phyloP scores from a whole-genome alignment of 2,797 vertebrate genomes.

The Nyctalus aviator region DNA sequence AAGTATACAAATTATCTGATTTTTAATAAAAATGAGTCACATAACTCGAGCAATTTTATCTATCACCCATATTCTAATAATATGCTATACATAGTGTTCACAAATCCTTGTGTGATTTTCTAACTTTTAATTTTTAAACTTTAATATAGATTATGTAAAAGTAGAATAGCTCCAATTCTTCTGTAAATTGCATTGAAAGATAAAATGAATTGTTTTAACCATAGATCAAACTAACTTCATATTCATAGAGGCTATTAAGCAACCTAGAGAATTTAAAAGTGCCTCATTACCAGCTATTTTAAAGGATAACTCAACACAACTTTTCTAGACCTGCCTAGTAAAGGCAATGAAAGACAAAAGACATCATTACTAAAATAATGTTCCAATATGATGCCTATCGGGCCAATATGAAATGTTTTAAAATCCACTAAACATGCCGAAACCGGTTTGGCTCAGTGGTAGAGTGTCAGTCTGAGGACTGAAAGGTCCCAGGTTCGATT shows the following conservation, averaged over 20 bases:
- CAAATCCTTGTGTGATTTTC: constrained; percentile 38
- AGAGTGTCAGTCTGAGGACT: too few relatives aligned
- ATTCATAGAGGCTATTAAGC: neutral
- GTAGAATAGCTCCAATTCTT: neutral
- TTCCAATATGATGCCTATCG: neutral
- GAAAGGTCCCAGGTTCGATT: too few relatives aligned
- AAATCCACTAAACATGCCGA: neutral
- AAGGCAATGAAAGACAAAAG: neutral
- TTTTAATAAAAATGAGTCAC: constrained; percentile 24
- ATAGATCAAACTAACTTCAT: constrained; percentile 12
- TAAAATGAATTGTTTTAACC: constrained; percentile 28
- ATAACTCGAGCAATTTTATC: constrained; percentile 47
- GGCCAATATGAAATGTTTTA: constrained; percentile 15
- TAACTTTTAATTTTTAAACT: constrained; percentile 48
- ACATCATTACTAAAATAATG: constrained; percentile 11
- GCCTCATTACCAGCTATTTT: neutral
- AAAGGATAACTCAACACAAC: constrained; percentile 32
- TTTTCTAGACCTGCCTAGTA: neutral
- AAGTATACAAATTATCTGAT: constrained; percentile 39
- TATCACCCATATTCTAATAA: constrained; percentile 3
- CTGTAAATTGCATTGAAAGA: neutral
- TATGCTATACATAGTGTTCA: neutral
- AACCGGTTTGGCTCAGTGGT: too few relatives aligned
- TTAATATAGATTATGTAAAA: constrained; percentile 41
- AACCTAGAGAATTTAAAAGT: neutral